phyloP scores from a whole-genome alignment of 2,888 invertebrate genomes.

The Myopa testacea region DNA sequence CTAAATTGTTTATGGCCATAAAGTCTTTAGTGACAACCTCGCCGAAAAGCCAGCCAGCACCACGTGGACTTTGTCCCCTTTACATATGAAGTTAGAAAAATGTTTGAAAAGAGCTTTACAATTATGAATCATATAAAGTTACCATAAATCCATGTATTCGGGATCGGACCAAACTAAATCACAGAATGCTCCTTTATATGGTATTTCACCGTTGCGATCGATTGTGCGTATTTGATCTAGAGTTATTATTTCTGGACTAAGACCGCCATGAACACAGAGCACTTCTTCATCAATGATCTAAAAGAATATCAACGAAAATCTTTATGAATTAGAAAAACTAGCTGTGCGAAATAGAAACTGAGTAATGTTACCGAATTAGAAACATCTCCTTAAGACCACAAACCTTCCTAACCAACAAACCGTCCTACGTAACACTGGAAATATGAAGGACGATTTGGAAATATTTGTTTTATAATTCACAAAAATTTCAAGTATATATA shows the following conservation, averaged over 20 bases:
- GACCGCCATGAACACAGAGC: slow-evolving; percentile 96
- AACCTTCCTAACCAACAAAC: no score
- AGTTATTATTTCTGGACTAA: slow-evolving; percentile 96
- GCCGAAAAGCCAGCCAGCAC: slow-evolving; percentile 98
- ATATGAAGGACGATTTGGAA: no score
- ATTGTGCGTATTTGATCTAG: slow-evolving; percentile 96
- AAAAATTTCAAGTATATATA: not conserved
- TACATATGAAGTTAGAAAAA: slow-evolving; percentile 52
- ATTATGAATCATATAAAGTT: slow-evolving; percentile 51
- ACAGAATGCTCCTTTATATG: slow-evolving; percentile 98
- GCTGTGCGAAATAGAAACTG: no score
- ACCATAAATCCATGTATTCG: slow-evolving; percentile 95
- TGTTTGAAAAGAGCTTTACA: not conserved
- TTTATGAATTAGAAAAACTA: not conserved
- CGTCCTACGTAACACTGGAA: no score
- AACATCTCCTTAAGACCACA: no score
- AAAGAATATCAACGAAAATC: not conserved
- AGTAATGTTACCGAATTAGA: no score
- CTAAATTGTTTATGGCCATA: slow-evolving; percentile 91
- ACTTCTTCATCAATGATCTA: slow-evolving; percentile 93
- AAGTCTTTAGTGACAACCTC: slow-evolving; percentile 94
- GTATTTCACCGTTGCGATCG: slow-evolving; percentile 97
- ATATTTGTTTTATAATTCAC: no score
- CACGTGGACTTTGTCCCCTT: slow-evolving; percentile 90
- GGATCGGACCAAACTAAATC: slow-evolving; percentile 99